A percentile compares a stretch with the other conserved stretches of the same genome.
phyloP scores from a whole-genome alignment of 1,140 invertebrate genomes.

The Pogonognathellus flavescens region DNA sequence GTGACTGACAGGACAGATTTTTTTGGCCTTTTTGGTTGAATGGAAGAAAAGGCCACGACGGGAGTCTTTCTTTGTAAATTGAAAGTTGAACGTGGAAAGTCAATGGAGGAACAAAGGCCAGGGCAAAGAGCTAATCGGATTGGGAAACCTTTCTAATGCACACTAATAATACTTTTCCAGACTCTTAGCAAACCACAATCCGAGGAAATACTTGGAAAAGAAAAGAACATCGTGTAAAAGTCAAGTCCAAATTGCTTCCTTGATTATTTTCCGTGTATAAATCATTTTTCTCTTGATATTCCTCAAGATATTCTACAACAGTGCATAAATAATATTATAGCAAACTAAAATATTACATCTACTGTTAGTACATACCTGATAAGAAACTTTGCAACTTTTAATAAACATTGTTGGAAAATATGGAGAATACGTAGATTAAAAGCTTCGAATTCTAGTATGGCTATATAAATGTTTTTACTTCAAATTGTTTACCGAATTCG shows the following conservation, averaged over 20 bases:
- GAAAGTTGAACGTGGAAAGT: not conserved
- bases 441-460: too few relatives aligned
- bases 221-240: slow-evolving; percentile 26
- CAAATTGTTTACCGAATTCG: too few relatives aligned
- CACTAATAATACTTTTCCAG: not conserved
- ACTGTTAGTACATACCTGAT: too few relatives aligned
- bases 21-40: not conserved
- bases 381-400: too few relatives aligned
- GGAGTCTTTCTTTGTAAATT: slow-evolving; percentile 6
- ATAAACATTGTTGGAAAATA: too few relatives aligned
- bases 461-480: too few relatives aligned
- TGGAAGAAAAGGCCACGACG: slow-evolving; percentile 21
- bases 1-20: too few relatives aligned
- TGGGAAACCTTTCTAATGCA: slow-evolving; percentile 36
- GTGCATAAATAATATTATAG: too few relatives aligned
- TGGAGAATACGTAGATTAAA: too few relatives aligned
- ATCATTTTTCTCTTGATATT: too few relatives aligned
- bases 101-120: slow-evolving; percentile 31
- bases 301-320: too few relatives aligned
- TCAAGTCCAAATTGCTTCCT: not conserved
- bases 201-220: not conserved
- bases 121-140: slow-evolving; percentile 26
- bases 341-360: too few relatives aligned
- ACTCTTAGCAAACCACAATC: not conserved
- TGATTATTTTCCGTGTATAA: not conserved